Evolutionary conservation across 2,113 vertebrate genomes (phyloP).

Genomic region (Telmatochromis brachygnathus): DNA sequence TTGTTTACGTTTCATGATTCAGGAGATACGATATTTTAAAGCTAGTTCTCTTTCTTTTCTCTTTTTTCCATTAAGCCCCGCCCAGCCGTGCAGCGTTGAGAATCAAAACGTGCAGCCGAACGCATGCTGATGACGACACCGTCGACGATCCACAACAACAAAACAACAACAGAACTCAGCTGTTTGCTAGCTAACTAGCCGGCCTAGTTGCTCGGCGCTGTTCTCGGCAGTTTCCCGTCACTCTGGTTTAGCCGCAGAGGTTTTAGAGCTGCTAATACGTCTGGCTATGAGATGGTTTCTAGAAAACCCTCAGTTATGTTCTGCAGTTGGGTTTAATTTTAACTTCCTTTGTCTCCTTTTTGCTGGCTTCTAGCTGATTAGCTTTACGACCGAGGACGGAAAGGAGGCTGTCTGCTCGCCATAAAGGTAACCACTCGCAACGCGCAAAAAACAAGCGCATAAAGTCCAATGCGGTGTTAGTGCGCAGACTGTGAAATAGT

Average conservation of each 20-base stretch:
- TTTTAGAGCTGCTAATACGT: not conserved
- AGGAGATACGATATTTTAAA: not conserved
- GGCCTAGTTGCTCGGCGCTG: not conserved
- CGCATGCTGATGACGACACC: conserved; percentile 57
- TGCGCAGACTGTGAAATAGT: no score
- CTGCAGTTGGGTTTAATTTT: not conserved
- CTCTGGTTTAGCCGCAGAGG: rapidly evolving
- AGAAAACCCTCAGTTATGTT: rapidly evolving
- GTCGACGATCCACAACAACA: conserved; percentile 13
- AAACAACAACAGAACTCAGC: conserved; percentile 56
- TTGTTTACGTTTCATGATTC: not conserved
- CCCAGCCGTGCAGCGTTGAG: not conserved
- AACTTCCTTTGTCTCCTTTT: not conserved
- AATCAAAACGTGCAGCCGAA: rapidly evolving
- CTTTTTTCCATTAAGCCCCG: not conserved
- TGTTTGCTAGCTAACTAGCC: conserved; percentile 25
- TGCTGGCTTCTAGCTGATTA: conserved; percentile 25
- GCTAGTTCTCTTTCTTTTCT: rapidly evolving
- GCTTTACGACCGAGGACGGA: not conserved
- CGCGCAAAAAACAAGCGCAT: not conserved
- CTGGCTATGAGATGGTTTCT: rapidly evolving
- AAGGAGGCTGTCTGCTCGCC: not conserved
- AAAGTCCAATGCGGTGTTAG: rapidly evolving
- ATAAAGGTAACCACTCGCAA: conserved; percentile 25
- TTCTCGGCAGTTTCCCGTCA: not conserved